Conservation (phyloP, 2,797 vertebrate genomes). For the Alcedo atthis region DNA sequence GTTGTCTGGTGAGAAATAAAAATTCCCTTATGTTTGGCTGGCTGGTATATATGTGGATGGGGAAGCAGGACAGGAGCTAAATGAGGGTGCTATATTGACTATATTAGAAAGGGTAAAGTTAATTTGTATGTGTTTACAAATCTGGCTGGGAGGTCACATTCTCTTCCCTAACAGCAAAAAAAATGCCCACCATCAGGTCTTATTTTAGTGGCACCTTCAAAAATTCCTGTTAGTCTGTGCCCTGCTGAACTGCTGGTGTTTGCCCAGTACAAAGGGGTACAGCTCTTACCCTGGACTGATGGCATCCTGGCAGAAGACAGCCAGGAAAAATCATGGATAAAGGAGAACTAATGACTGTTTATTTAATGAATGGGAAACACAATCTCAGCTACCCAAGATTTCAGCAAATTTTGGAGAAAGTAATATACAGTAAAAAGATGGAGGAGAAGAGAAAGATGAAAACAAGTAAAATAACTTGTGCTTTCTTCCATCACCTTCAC, state of each 20-base stretch:
- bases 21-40: not conserved
- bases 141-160: not conserved
- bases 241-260: not conserved
- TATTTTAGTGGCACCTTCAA: not conserved
- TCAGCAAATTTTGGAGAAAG: not conserved
- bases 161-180: not conserved
- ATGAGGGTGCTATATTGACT: not conserved
- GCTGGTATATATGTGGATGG: not conserved
- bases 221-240: not conserved
- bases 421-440: not conserved
- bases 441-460: not conserved
- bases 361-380: not conserved
- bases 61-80: not conserved
- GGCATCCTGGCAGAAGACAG: not conserved
- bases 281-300: not conserved
- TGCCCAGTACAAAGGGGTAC: not conserved
- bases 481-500: not conserved
- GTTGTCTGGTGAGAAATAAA: not conserved
- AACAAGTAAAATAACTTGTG: not conserved
- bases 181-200: rapidly evolving
- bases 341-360: not conserved
- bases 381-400: not conserved
- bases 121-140: not conserved
- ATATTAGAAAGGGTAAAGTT: not conserved
- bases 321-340: not conserved